Evolutionary conservation across 2,888 invertebrate species (phyloP).

Genomic region (Oegoconia quadripuncta): DNA sequence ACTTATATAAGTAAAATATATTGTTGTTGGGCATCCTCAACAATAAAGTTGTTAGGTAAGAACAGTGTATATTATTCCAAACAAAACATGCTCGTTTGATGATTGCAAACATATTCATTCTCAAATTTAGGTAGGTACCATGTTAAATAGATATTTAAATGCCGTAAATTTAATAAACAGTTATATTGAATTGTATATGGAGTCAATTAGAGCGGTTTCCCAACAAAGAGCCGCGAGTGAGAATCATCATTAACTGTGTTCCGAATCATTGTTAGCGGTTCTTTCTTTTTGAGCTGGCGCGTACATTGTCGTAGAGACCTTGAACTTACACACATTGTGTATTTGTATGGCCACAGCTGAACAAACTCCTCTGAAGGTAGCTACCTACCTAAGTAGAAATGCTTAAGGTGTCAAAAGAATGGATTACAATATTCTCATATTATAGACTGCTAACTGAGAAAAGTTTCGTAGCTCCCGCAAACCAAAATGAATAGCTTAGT

Average conservation of each 20-base stretch:
- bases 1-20: no score
- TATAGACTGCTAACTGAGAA: no score
- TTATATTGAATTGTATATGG: slow-evolving; percentile 8
- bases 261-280: slow-evolving; percentile 18
- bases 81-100: not conserved
- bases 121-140: not conserved
- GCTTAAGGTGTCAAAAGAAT: slow-evolving; percentile 1
- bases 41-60: no score
- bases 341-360: slow-evolving; percentile 53
- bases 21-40: no score
- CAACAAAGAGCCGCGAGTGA: slow-evolving; percentile 19
- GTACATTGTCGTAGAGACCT: slow-evolving; percentile 53
- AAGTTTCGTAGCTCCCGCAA: no score
- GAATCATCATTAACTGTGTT: slow-evolving; percentile 23
- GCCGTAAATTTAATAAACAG: slow-evolving; percentile 1
- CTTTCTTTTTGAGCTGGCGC: slow-evolving; percentile 8
- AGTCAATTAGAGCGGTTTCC: slow-evolving; percentile 19
- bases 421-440: not conserved
- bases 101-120: slow-evolving; percentile 2
- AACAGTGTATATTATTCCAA: no score
- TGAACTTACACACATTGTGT: slow-evolving; percentile 48
- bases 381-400: slow-evolving; percentile 25
- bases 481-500: no score
- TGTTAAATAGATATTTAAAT: slow-evolving; percentile 2
- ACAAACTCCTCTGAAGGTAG: slow-evolving; percentile 40